Percentiles rank a stretch among this genome's conserved stretches.
These are phyloP conservation scores for Onychostoma macrolepis DNA, from an alignment of 2,113 vertebrate genomes.

Conservation along the genomic window DNA sequence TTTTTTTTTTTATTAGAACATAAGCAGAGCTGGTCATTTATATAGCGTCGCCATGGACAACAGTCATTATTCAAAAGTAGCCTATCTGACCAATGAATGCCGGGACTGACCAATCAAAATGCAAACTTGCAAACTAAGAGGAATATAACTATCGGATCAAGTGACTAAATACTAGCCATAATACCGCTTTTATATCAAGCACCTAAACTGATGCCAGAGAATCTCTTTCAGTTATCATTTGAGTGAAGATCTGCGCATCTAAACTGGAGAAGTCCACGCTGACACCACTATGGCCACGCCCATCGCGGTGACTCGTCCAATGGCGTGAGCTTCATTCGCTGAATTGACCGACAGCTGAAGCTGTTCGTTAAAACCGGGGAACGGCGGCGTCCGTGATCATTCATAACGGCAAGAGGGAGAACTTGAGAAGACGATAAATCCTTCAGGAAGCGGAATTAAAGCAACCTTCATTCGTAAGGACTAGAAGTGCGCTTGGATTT, in stretches of 20 bases:
- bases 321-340: conserved; percentile 42
- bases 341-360: conserved; percentile 51
- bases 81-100: not conserved
- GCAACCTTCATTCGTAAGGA: not conserved
- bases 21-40: not conserved
- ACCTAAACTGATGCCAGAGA: not conserved
- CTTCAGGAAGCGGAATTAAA: conserved; percentile 48
- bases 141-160: not conserved
- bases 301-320: conserved; percentile 10
- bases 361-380: conserved; percentile 40
- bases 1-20: not conserved
- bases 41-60: not conserved
- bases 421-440: not conserved
- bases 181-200: not conserved
- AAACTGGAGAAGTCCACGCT: not conserved
- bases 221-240: not conserved
- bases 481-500: not conserved
- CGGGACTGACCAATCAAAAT: not conserved
- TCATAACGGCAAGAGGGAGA: conserved; percentile 7
- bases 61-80: not conserved
- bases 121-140: not conserved
- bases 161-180: not conserved
- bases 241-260: conserved; percentile 6
- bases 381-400: not conserved
- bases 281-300: conserved; percentile 28